Base-by-base conservation (phyloP, 2,113 vertebrate genomes). In the Hiodon tergisus region DNA sequence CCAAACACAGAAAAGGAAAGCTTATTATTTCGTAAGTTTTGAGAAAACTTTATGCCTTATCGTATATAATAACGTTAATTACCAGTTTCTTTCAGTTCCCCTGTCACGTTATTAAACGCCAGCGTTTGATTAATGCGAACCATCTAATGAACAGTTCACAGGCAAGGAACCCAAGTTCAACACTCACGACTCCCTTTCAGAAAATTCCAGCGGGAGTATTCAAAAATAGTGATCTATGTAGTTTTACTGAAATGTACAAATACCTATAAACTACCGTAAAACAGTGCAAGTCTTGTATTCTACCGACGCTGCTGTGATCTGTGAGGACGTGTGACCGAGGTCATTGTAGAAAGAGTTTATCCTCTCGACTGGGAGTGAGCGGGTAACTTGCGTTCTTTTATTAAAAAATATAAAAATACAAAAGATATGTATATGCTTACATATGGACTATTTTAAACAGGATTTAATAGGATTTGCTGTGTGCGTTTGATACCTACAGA, bases 11-110 rank as follows among this genome's bases (percentile, higher is more conserved):
- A 76, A 72, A 77, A 85, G 77, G 10, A 75, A 82, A 78, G 72
- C 31, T 31, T 31, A 85, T 87, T 87, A 84, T 84, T 77, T 80
- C 78, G 69, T 79, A 82, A 47, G 67, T 75, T 72, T 72, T 62
- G 69, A 84, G 84, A 81, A 80, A 13, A 13, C 55, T 60, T 75
- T 60, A 54, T 31, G 31, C 31, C 1, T 7, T 69, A 54, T 54
- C n/a, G 16, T 16, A 6, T 8, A 16, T 7, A 54, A 54, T 54
- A 17, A 55, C 68, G 14, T 17, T 54, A 69, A 69, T 7, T 54
- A 16, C 68, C 52, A n/a, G 9, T 69, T 69, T 69, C 7, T 69
- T n/a, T 69, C 10, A 69, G 51, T 8, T 54, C 47, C 16, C 10
- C 68, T 53, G 17, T 69, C 68, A 10, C n/a, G 7, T 47, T 69